Base-by-base conservation (phyloP, 2,888 invertebrate genomes). In the Drosophila leonis region DNA sequence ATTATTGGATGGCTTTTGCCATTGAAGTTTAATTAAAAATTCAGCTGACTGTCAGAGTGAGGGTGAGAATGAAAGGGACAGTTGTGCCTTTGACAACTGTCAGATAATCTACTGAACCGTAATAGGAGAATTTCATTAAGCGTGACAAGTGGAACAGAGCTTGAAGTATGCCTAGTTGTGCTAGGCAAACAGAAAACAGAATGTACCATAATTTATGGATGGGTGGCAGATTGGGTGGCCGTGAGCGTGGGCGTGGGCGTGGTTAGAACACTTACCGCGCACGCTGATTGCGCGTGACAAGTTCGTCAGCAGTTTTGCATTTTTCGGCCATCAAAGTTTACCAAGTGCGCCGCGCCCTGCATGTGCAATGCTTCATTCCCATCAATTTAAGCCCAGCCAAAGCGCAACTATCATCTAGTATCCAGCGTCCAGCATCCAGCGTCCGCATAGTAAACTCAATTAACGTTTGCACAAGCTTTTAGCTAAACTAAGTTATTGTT, bases 271-370 rank as follows among this genome's bases (percentile, higher is more conserved):
- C 83, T 80, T 83, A 80, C 73, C 70, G 56, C 54, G 69, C 46
- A 65, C 65, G 64, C 62, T 83, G 87, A 82, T 86, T 86, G 87
- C 73, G 80, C 72, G 82, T 78, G 84, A 82, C 80, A 84, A 72
- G 69, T 82, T 87, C 80, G 82, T 84, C 84, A 82, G 78, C 84
- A 82, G 68, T 82, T 84, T 78, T 80, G 80, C 62, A 80, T 80
- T 80, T 86, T 72, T 65, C 41, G 71, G 65, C 59, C 33, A 41
- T 49, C 35, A 64, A 75, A 71, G 66, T 68, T 55, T 33, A 48
- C 37, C 54, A 46, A 52, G 29, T 29, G 46, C 35, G 35, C 51
- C 35, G 35, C 51, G 67, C 60, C 29, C 33, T 39, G 66, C 71
- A 83, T 35, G 24, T 44, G 55, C 13, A 4, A 29, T 35, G 31